Evolutionary conservation across 2,888 invertebrate species (phyloP), one percentile per base, ranked within the genome.

Genomic region (Lymantria dispar): DNA sequence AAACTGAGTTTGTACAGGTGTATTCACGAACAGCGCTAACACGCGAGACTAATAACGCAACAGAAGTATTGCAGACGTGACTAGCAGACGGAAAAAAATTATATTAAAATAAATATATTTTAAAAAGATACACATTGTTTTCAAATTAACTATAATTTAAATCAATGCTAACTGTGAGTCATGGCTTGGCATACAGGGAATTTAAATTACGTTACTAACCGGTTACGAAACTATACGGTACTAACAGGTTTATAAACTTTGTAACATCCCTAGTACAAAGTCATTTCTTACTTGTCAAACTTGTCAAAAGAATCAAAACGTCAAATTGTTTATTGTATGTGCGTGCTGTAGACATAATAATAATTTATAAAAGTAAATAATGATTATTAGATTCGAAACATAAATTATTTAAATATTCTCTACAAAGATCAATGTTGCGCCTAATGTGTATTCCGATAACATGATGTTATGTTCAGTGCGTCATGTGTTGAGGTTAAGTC

Each of bases 401-500:
- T 13, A 13, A 1, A 14, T 14, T 40, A 14, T 14, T 40, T 40
- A 40, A 40, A 40, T 14, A 7, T 9, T 30, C 13, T 11, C 5
- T 39, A 14, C 5, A 7, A 14, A 13, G 12, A 39, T 39, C 5
- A 39, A 39, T 30, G 13, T 39, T 14, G 14, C 8, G 39, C 13
- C 13, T 39, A 13, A 11, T 14, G 15, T 40, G 14, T 14, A 14
- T 14, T 33, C 8, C 8, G 11, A 31, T 43, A 33, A 53, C 66
- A 52, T 29, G 51, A 87, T 85, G 85, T 61, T 80, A 41, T 80
- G 78, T 68, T 66, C 80, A 42, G 68, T 78, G 57, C 77, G 72
- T 48, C 74, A 69, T 41, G 60, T 85, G 80, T 86, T 85, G 68
- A 89, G 89, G 89, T 88, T 91, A 87, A 80, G 76, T 77, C 74